These are phyloP conservation scores for Umimayanthus chanpuru DNA, from an alignment of 92 coral and sea anemone genomes.

Conservation along the genomic window DNA sequence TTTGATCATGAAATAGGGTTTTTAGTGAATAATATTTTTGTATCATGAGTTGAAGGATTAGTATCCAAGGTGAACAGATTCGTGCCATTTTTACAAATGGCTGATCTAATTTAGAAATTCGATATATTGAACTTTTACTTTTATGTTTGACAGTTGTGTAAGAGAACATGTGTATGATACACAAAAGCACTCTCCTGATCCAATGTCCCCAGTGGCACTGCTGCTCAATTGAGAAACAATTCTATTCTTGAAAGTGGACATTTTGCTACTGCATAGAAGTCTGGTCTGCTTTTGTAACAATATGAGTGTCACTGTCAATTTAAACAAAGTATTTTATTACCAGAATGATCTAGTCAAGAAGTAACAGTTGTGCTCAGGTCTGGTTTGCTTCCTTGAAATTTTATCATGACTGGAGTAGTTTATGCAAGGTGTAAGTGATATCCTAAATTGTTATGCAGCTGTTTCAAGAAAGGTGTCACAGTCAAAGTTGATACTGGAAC, in stretches of 20 bases:
- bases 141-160: conserved; percentile 26
- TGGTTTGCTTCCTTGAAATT: too few relatives aligned
- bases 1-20: neutral
- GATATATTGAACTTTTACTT: neutral
- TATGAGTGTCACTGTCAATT: neutral
- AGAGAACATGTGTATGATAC: conserved; percentile 11
- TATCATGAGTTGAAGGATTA: neutral
- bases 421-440: too few relatives aligned
- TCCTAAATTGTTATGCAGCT: too few relatives aligned
- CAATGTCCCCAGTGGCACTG: neutral
- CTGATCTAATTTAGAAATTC: neutral
- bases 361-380: too few relatives aligned
- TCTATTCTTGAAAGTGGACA: neutral
- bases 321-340: too few relatives aligned
- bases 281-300: neutral
- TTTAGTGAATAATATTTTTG: neutral
- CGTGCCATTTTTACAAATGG: neutral
- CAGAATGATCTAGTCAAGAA: too few relatives aligned
- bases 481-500: too few relatives aligned
- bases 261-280: neutral
- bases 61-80: neutral
- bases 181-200: neutral
- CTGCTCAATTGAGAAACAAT: conserved; percentile 6
- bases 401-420: too few relatives aligned
- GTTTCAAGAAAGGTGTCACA: too few relatives aligned